Evolutionary conservation across 2,888 invertebrate genomes (phyloP).

Genomic region (Conchocele bisecta): DNA sequence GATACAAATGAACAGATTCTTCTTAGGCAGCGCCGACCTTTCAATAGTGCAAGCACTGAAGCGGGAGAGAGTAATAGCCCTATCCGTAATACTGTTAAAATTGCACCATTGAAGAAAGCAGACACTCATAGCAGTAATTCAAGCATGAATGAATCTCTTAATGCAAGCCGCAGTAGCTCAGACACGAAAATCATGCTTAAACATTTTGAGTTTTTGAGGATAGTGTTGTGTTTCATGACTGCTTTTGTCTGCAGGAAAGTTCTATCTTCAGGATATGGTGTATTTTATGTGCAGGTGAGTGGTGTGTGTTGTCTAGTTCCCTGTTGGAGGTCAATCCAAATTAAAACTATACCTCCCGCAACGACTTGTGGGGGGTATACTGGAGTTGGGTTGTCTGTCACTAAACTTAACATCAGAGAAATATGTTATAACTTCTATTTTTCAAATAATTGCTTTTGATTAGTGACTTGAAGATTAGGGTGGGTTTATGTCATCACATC

Average conservation of each 20-base stretch:
- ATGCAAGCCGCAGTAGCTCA: slow-evolving; percentile 53
- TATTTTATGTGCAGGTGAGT: slow-evolving; percentile 71
- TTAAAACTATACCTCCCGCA: background rate
- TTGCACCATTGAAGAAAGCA: slow-evolving; percentile 48
- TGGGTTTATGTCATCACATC: too few species aligned
- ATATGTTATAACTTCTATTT: too few species aligned
- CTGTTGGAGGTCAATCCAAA: slow-evolving; percentile 61
- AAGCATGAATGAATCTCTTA: slow-evolving; percentile 45
- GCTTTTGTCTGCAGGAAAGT: slow-evolving; percentile 70
- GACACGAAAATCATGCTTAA: slow-evolving; percentile 61
- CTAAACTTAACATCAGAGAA: too few species aligned
- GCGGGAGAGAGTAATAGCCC: too few species aligned
- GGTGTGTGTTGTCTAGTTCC: slow-evolving; percentile 4
- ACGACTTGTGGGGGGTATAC: background rate
- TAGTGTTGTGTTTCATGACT: slow-evolving; percentile 64
- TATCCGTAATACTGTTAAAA: slow-evolving; percentile 49
- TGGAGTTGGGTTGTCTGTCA: background rate
- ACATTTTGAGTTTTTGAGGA: slow-evolving; percentile 68
- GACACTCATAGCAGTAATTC: slow-evolving; percentile 12
- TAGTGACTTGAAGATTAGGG: too few species aligned
- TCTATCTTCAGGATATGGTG: slow-evolving; percentile 66
- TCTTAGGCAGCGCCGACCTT: too few species aligned
- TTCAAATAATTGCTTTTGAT: too few species aligned
- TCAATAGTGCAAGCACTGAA: too few species aligned
- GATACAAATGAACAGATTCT: too few species aligned